Evolutionary conservation across 2,113 vertebrate genomes (phyloP).

Genomic region (Euleptes europaea): DNA sequence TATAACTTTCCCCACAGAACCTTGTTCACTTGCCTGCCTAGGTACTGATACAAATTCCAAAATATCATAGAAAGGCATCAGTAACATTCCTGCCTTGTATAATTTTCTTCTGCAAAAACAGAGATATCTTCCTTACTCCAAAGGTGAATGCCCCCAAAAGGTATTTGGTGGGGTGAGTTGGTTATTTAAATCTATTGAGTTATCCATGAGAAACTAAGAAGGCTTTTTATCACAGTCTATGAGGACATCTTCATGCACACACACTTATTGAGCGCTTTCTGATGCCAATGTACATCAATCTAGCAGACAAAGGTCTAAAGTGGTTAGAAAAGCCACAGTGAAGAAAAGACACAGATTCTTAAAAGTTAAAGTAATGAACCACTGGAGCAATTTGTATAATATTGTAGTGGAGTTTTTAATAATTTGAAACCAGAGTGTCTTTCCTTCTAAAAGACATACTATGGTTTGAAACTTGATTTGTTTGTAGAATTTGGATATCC

Average conservation of each 20-base stretch:
- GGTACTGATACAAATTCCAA: neutral
- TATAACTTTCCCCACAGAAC: neutral
- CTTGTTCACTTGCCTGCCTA: neutral
- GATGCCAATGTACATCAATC: neutral
- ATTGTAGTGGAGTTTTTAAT: neutral
- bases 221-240: neutral
- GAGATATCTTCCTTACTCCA: neutral
- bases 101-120: neutral
- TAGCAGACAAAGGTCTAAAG: neutral
- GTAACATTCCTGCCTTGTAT: neutral
- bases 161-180: neutral
- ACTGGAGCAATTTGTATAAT: neutral
- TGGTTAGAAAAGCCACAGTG: neutral
- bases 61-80: neutral
- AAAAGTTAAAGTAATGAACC: neutral
- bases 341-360: neutral
- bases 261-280: neutral
- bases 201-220: neutral
- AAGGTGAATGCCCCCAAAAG: neutral
- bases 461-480: neutral
- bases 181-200: neutral
- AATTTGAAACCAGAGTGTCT: neutral
- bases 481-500: neutral
- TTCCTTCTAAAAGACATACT: neutral
- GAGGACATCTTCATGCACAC: neutral